Percentiles rank a stretch among this genome's conserved stretches.
Conservation (phyloP, 1,140 invertebrate genomes). For the Tribolium castaneum region DNA sequence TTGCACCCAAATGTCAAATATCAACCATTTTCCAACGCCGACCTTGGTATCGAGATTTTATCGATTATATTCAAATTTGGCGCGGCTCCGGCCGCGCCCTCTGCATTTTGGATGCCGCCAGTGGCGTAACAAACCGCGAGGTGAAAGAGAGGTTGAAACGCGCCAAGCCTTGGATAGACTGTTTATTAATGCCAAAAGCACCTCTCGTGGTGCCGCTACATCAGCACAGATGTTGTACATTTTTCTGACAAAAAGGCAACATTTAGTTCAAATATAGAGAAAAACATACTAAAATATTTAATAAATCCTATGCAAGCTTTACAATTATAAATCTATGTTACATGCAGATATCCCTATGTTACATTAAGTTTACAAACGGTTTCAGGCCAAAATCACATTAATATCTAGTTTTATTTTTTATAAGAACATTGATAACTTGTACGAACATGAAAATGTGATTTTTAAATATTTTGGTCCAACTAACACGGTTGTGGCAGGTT, state of each 20-base stretch:
- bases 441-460: conserved; percentile 19
- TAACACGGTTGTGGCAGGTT: conserved; percentile 58
- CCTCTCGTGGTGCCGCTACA: conserved; percentile 32
- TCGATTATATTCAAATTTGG: no score
- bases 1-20: no score
- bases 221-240: conserved; percentile 44
- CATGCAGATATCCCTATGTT: conserved; percentile 57
- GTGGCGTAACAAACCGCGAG: not conserved
- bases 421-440: conserved; percentile 46
- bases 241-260: conserved; percentile 59
- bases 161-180: conserved; percentile 36
- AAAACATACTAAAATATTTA: conserved; percentile 59
- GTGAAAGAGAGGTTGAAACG: not conserved
- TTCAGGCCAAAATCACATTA: conserved; percentile 57
- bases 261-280: conserved; percentile 56
- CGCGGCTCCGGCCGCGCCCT: no score
- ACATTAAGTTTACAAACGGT: conserved; percentile 57
- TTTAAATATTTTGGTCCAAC: conserved; percentile 55
- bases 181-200: conserved; percentile 45
- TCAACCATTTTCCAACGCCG: no score
- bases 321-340: conserved; percentile 59
- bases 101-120: not conserved
- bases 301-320: conserved; percentile 59
- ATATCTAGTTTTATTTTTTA: conserved; percentile 44
- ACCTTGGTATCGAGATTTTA: no score